Base-by-base conservation (phyloP, 2,113 vertebrate genomes). In the Lates calcarifer region DNA sequence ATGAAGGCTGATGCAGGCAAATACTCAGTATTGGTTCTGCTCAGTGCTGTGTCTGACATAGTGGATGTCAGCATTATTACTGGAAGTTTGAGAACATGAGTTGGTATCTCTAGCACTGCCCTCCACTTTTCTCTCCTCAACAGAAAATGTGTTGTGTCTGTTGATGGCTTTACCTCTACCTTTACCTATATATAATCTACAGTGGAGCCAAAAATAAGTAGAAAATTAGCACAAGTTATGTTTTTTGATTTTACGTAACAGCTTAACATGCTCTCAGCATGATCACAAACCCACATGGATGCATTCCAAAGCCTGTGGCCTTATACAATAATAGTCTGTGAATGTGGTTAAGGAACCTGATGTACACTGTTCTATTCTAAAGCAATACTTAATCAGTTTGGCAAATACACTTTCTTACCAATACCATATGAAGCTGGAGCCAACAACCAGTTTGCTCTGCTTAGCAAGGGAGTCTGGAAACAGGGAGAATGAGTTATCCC, bases 171-270 rank as follows among this genome's bases (percentile, higher is more conserved):
- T 6, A 10, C 35, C 35, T 37, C 35, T n/a, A n/a, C n/a, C n/a
- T n/a, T n/a, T n/a, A 41, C 11, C 8, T 37, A 51, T 26, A 26
- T 37, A 47, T 53, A 18, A 12, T 11, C 14, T 67, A 17, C 33
- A 45, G 29, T 45, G 39, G 74, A 67, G 37, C 24, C 37, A 26
- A 58, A 53, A 45, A 45, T 77, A 20, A 55, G 61, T n/a, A 43
- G 26, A 17, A 17, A 29, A 5, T n/a, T n/a, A 22, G 31, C n/a
- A 17, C n/a, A 35, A 37, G 33, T 55, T 41, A 45, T 49, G 74
- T 58, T 67, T 60, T 49, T 67, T 60, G 64, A 77, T 66, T 29
- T 77, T 2, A 60, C 53, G 22, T 35, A 37, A 49, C 24, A 31
- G 20, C 13, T 29, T 53, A 43, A 69, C 9, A 18, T 49, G 41